A percentile compares a stretch with the other conserved stretches of the same genome.
Evolutionary conservation across 2,797 vertebrate genomes (phyloP).

Genomic region (Uromys caudimaculatus): DNA sequence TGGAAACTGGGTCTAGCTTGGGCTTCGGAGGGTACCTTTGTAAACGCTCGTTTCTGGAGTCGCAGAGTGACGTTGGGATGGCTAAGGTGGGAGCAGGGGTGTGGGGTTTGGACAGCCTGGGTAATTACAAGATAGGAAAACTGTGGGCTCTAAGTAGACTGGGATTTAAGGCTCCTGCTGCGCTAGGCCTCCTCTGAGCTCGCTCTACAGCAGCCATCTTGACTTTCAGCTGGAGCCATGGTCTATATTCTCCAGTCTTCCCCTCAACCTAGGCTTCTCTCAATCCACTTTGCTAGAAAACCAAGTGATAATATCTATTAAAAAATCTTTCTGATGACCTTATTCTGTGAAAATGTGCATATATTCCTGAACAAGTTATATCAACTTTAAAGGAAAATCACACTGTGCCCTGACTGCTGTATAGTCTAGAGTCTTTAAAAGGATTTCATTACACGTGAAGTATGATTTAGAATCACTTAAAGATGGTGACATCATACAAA

Average conservation of each 20-base stretch:
- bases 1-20: background rate
- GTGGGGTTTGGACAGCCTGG: background rate
- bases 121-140: background rate
- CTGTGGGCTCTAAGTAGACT: background rate
- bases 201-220: background rate
- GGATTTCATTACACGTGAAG: background rate
- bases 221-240: background rate
- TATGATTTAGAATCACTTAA: background rate
- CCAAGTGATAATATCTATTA: background rate
- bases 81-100: background rate
- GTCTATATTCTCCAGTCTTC: background rate
- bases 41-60: background rate
- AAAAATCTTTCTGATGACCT: background rate
- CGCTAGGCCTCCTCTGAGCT: background rate
- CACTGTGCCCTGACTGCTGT: background rate
- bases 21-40: background rate
- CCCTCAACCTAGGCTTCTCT: background rate
- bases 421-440: conserved; percentile 27
- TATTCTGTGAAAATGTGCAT: background rate
- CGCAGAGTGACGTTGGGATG: background rate
- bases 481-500: background rate
- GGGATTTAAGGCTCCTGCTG: background rate
- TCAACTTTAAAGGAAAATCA: conserved; percentile 10
- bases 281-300: background rate
- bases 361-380: background rate